phyloP scores from a whole-genome alignment of 2,797 vertebrate species.

The Danio tinwini region DNA sequence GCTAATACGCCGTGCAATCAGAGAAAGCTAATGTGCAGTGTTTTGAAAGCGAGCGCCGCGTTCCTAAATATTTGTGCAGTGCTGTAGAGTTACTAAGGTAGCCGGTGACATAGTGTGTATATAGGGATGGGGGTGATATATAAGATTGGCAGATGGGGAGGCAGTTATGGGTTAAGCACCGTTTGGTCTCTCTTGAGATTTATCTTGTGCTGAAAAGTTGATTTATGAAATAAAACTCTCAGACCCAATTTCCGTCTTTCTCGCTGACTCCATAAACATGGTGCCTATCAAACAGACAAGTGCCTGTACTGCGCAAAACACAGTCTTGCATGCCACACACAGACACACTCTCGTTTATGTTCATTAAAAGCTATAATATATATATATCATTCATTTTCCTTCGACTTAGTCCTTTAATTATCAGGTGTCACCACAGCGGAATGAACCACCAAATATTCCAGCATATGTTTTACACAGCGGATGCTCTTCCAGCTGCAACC shows the following conservation, averaged over 20 bases:
- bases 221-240: slow-evolving; percentile 65
- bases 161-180: slow-evolving; percentile 54
- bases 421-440: no score
- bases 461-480: no score
- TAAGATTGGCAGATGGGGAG: slow-evolving; percentile 55
- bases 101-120: slow-evolving; percentile 45
- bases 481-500: no score
- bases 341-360: slow-evolving; percentile 29
- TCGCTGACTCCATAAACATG: slow-evolving; percentile 39
- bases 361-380: not conserved
- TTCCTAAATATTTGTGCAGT: slow-evolving; percentile 48
- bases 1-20: slow-evolving; percentile 57
- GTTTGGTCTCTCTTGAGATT: slow-evolving; percentile 59
- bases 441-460: no score
- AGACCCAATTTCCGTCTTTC: slow-evolving; percentile 59
- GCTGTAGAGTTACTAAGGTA: slow-evolving; percentile 20
- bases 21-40: slow-evolving; percentile 38
- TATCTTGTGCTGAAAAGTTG: slow-evolving; percentile 65
- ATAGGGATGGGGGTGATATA: slow-evolving; percentile 47
- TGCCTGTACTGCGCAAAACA: slow-evolving; percentile 38
- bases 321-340: slow-evolving; percentile 29
- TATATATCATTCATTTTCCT: no score
- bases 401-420: no score
- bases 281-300: slow-evolving; percentile 48
- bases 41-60: slow-evolving; percentile 21